Evolutionary conservation across 2,888 invertebrate species (phyloP).

Genomic region (Meteorus colon): DNA sequence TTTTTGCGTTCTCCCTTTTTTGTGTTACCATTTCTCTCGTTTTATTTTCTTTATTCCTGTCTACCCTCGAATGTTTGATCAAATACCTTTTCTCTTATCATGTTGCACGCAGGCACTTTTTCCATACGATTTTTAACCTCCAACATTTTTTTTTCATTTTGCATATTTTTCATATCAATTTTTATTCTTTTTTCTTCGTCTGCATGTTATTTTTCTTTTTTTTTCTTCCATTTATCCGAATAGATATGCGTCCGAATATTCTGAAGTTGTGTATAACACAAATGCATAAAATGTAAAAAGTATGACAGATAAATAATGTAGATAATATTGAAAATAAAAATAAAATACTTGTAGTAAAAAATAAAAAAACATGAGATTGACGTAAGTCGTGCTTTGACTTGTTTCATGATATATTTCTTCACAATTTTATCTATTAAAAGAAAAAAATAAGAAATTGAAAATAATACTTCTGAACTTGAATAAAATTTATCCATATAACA

Average conservation of each 20-base stretch:
- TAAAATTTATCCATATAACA: too few relatives aligned
- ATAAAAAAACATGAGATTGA: not conserved
- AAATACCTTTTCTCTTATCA: slow-evolving; percentile 40
- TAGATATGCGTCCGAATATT: slow-evolving; percentile 37
- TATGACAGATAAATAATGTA: slow-evolving; percentile 54
- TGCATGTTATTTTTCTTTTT: not conserved
- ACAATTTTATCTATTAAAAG: too few relatives aligned
- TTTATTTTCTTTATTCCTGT: slow-evolving; percentile 11
- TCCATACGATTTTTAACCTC: slow-evolving; percentile 2
- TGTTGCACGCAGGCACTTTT: slow-evolving; percentile 29
- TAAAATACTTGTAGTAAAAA: not conserved
- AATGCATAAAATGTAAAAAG: slow-evolving; percentile 52
- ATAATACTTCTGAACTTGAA: too few relatives aligned
- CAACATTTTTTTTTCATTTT: not conserved
- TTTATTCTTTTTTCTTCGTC: not conserved
- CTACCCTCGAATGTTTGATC: slow-evolving; percentile 35
- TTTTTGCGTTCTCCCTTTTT: not conserved
- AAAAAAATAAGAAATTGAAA: too few relatives aligned
- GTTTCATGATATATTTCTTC: too few relatives aligned
- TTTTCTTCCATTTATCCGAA: not conserved
- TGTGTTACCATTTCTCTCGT: not conserved
- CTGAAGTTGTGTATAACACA: slow-evolving; percentile 19
- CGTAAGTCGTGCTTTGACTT: too few relatives aligned
- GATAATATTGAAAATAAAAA: not conserved
- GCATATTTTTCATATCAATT: slow-evolving; percentile 17